These are phyloP conservation scores for Peromyscus attwateri DNA, from an alignment of 2,797 vertebrate species.

Conservation along the genomic window DNA sequence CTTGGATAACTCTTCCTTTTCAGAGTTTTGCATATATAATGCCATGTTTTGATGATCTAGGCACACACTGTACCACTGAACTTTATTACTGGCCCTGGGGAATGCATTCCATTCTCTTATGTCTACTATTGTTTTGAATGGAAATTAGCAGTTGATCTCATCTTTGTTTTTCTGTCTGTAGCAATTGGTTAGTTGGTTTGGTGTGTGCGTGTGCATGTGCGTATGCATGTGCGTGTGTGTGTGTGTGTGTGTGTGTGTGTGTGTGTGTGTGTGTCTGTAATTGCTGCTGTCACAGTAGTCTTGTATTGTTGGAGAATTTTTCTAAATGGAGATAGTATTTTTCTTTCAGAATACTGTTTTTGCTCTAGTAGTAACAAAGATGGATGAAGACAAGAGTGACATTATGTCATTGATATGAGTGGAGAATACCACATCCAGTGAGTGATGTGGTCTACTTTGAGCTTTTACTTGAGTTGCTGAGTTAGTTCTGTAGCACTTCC, in stretches of 20 bases:
- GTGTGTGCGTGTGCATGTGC: background rate
- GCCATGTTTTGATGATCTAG: background rate
- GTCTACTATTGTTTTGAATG: background rate
- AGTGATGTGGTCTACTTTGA: background rate
- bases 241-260: background rate
- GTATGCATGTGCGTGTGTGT: background rate
- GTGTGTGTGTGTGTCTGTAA: background rate
- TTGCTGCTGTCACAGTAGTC: background rate
- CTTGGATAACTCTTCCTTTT: background rate
- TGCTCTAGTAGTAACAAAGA: background rate
- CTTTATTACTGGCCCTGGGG: no score
- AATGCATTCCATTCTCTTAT: background rate
- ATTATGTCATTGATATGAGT: background rate
- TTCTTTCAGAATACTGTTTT: background rate
- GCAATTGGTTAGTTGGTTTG: background rate
- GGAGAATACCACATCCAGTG: background rate
- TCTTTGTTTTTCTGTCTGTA: background rate
- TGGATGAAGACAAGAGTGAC: background rate
- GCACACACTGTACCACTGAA: no score
- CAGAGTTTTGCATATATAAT: background rate
- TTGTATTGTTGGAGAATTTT: background rate
- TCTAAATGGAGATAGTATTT: background rate
- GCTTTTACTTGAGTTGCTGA: background rate
- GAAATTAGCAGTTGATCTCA: background rate
- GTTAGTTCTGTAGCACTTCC: background rate